Percentiles rank a stretch among this genome's conserved stretches.
phyloP scores from a whole-genome alignment of 2,113 vertebrate genomes.

The Zapus hudsonius region DNA sequence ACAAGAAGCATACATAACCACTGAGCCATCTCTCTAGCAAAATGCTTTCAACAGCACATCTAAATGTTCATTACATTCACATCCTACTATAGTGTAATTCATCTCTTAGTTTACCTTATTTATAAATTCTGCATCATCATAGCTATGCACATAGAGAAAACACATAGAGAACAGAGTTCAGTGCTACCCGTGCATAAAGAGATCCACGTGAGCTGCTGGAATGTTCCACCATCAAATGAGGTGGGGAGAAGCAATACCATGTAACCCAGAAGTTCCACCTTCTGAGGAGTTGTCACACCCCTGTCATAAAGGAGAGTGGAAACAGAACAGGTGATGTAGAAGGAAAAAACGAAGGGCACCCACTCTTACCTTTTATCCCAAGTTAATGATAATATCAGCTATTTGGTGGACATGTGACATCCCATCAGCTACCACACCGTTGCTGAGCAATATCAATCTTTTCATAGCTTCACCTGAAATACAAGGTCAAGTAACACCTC shows the following conservation, averaged over 20 bases:
- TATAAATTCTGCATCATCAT: neutral
- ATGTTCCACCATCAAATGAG: neutral
- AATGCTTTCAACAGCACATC: too few species aligned
- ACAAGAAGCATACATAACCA: too few species aligned
- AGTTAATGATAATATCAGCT: neutral
- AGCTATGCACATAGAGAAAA: neutral
- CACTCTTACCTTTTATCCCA: too few species aligned
- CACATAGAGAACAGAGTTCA: neutral
- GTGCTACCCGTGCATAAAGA: neutral
- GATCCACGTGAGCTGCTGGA: neutral
- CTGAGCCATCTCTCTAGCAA: too few species aligned
- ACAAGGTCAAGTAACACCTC: neutral
- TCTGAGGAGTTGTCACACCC: neutral
- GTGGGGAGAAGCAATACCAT: neutral
- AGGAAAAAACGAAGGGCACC: neutral
- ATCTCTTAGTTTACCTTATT: neutral
- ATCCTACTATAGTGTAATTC: neutral
- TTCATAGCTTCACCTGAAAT: neutral
- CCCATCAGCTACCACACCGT: neutral
- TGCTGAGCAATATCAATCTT: neutral
- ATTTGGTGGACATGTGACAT: neutral
- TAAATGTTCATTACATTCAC: neutral
- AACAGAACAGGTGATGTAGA: accelerated
- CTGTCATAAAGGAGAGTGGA: neutral
- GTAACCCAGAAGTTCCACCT: neutral